These are phyloP conservation scores for Poecilia latipinna DNA, from an alignment of 2,113 vertebrate genomes.

Conservation along the genomic window DNA sequence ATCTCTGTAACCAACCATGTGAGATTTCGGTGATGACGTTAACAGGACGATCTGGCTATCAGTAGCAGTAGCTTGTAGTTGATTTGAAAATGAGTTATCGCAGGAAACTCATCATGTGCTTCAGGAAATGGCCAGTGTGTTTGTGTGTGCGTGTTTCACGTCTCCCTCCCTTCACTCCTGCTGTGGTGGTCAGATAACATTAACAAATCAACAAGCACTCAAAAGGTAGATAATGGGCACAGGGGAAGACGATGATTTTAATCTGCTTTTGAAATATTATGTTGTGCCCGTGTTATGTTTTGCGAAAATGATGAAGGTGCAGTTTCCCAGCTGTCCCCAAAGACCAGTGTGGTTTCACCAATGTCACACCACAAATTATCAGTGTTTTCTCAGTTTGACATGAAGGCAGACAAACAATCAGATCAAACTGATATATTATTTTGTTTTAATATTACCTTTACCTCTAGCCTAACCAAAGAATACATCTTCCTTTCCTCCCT, in stretches of 20 bases:
- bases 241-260: conserved; percentile 47
- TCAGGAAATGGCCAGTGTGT: conserved; percentile 54
- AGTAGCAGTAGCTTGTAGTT: conserved; percentile 49
- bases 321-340: conserved; percentile 56
- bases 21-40: conserved; percentile 15
- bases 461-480: too few relatives aligned
- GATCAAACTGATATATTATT: conserved; percentile 1
- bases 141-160: conserved; percentile 30
- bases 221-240: conserved; percentile 27
- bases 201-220: conserved; percentile 52
- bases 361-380: conserved; percentile 35
- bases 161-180: conserved; percentile 44
- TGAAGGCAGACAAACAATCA: conserved; percentile 2
- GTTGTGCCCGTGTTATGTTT: conserved; percentile 47
- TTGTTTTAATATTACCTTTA: neutral
- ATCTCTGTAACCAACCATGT: neutral
- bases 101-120: conserved; percentile 53
- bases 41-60: conserved; percentile 27
- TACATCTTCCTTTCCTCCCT: too few relatives aligned
- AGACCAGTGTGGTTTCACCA: neutral
- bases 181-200: conserved; percentile 67
- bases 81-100: conserved; percentile 51
- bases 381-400: conserved; percentile 50
- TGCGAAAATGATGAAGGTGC: conserved; percentile 51
- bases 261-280: conserved; percentile 71